Evolutionary conservation across 2,888 invertebrate species (phyloP).

Genomic region (Hololepta plana): DNA sequence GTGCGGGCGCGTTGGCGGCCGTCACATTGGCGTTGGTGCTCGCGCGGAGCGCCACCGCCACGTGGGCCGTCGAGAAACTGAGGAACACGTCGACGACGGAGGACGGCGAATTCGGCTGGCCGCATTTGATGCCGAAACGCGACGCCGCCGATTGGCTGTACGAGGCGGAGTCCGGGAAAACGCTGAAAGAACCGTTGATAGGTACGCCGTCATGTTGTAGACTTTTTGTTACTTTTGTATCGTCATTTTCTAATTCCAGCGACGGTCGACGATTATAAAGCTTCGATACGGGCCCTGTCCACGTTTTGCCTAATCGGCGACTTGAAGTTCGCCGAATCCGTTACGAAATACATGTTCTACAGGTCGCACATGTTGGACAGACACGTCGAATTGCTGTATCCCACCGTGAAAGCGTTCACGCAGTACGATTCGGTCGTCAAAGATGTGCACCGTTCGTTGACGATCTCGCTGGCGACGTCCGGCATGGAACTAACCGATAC

Average conservation of each 20-base stretch:
- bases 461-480: conserved; percentile 47
- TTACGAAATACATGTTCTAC: conserved; percentile 44
- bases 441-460: conserved; percentile 41
- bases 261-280: conserved; percentile 42
- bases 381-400: conserved; percentile 40
- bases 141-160: conserved; percentile 46
- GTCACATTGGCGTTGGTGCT: conserved; percentile 39
- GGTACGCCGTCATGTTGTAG: conserved; percentile 14
- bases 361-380: conserved; percentile 43
- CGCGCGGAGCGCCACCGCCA: conserved; percentile 26
- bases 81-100: conserved; percentile 43
- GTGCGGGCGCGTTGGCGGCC: conserved; percentile 39
- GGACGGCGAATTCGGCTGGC: conserved; percentile 52
- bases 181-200: conserved; percentile 32
- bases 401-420: conserved; percentile 40
- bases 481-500: conserved; percentile 55
- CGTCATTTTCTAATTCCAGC: no score
- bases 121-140: conserved; percentile 31
- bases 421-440: conserved; percentile 38
- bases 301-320: conserved; percentile 41
- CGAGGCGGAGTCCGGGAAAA: conserved; percentile 33
- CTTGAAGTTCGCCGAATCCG: conserved; percentile 42
- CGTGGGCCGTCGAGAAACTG: conserved; percentile 37
- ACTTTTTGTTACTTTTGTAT: no score
- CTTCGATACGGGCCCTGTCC: conserved; percentile 38